Base-by-base conservation (phyloP, 2,797 vertebrate genomes). In the Enteromius thamalakanensis region DNA sequence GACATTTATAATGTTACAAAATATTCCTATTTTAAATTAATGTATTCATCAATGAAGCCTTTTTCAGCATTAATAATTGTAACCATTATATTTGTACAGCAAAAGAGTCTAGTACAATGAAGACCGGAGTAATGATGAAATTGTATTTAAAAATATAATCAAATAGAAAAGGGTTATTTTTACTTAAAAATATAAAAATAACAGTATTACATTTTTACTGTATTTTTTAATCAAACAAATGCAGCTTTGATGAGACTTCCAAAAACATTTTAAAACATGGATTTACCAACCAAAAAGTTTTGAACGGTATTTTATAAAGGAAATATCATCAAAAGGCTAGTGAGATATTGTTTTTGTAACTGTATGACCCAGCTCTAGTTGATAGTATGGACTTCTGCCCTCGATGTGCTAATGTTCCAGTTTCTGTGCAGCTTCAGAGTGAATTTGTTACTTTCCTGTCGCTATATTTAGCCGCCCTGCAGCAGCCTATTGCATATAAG, bases 391-490 rank as follows among this genome's bases (percentile, higher is more conserved):
- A 70, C 4, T 47, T 68, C 14, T 78, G 40, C 76, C 75, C 76
- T 67, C 29, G 2, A 10, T 70, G 45, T 72, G 21, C 58, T 26
- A 70, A 53, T 78, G 67, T 70, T 81, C 70, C 76, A 60, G 70
- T 49, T 83, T 81, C 72, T 47, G 85, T 67, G 83, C 86, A 88
- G 64, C 87, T 74, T 81, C 68, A 10, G 51, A 81, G 42, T 60
- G 76, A 79, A 83, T 12, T 53, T 37, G 3, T 62, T 89, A 78
- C 85, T 90, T 83, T 86, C 67, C 79, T 86, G 34, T 80, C 90
- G 12, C 88, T 90, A 91, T 87, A 86, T 92, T 90, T 92, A 91
- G 89, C 88, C 79, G 42, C 17, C 69, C 72, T 42, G 47, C 70
- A 65, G 60, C 67, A 85, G 90, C 74, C 87, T 83, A 77, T 80